A percentile compares a stretch with the other conserved stretches of the same genome.
Evolutionary conservation across 2,797 vertebrate genomes (phyloP).

Genomic region (Orientallactaga sibirica): DNA sequence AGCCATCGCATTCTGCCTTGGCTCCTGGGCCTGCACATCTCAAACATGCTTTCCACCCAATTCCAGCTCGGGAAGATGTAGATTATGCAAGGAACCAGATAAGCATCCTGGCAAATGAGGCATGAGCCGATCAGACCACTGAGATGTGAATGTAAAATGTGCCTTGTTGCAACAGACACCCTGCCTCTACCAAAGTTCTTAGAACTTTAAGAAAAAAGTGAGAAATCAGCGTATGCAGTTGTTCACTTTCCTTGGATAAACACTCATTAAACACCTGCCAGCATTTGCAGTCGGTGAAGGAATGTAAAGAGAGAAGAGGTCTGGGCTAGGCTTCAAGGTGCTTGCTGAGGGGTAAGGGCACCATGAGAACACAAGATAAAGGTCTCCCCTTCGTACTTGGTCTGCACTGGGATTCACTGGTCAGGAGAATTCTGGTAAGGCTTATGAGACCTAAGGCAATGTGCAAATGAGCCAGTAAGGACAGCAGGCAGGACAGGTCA

Average conservation of each 20-base stretch:
- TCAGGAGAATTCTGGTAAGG: not conserved
- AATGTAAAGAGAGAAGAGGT: not conserved
- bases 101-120: not conserved
- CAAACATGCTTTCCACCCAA: not conserved
- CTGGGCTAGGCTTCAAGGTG: fast-evolving
- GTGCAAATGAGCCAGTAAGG: not conserved
- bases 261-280: not conserved
- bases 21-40: not conserved
- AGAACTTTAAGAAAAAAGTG: not conserved
- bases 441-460: not conserved
- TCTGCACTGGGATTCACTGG: no score
- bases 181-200: not conserved
- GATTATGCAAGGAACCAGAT: not conserved
- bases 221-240: not conserved
- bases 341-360: not conserved
- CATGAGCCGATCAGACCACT: not conserved
- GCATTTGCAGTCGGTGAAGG: not conserved
- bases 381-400: not conserved
- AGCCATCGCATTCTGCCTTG: not conserved
- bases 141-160: not conserved
- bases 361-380: not conserved
- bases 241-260: not conserved
- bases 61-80: not conserved
- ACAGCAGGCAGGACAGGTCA: not conserved
- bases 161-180: not conserved